Evolutionary conservation across 2,113 vertebrate species (phyloP).

Genomic region (Pteropus alecto): DNA sequence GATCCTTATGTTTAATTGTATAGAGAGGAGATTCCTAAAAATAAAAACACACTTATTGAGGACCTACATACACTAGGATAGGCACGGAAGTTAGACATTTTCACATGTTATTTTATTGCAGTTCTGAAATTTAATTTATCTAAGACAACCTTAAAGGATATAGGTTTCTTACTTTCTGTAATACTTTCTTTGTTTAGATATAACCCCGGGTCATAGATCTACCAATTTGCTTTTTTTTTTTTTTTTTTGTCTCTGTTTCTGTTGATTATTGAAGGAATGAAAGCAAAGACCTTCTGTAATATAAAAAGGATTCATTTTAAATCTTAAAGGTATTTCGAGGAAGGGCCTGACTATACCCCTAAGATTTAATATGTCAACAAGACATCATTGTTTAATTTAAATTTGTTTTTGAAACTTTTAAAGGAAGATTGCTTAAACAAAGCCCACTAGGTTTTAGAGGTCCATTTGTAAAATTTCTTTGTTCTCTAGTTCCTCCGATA

Average conservation of each 20-base stretch:
- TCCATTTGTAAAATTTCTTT: neutral
- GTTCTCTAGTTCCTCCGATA: neutral
- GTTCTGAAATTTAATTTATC: slow-evolving; percentile 18
- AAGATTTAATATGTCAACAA: slow-evolving; percentile 21
- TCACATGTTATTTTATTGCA: neutral
- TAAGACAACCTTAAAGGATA: neutral
- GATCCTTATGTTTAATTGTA: neutral
- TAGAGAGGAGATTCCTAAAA: neutral
- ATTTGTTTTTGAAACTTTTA: slow-evolving; percentile 28
- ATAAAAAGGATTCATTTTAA: slow-evolving; percentile 22
- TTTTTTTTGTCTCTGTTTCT: slow-evolving; percentile 1
- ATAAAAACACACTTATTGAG: neutral
- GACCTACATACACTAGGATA: neutral
- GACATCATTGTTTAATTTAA: neutral
- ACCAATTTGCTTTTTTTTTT: neutral
- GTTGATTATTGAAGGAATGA: slow-evolving; percentile 30
- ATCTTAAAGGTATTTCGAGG: neutral
- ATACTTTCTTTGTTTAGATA: neutral
- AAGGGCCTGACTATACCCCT: neutral
- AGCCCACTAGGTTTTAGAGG: neutral
- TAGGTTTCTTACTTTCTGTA: neutral
- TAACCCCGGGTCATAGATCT: neutral
- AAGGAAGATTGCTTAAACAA: neutral
- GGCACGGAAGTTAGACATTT: neutral
- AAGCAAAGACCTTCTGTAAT: neutral